Evolutionary conservation across 2,113 vertebrate species (phyloP).

Genomic region (Rhinoderma darwinii): DNA sequence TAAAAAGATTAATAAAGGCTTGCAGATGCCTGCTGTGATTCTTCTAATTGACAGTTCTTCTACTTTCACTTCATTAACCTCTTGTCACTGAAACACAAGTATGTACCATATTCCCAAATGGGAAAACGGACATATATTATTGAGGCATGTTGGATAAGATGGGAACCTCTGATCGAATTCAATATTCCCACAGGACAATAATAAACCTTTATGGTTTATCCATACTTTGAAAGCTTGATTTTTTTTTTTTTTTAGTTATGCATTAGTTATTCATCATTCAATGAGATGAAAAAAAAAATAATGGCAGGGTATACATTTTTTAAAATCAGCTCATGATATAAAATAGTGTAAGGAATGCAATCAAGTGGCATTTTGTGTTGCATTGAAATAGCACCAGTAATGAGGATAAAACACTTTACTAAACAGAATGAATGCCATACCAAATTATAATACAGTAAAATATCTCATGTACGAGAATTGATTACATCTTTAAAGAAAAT

Average conservation of each 20-base stretch:
- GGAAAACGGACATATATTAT: conserved; percentile 4
- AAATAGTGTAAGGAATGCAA: background rate
- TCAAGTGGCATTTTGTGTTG: background rate
- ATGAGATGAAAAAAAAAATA: background rate
- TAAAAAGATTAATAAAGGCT: background rate
- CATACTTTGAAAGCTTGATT: conserved; percentile 4
- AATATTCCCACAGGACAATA: conserved; percentile 27
- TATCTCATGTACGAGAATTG: too few relatives aligned
- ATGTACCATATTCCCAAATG: conserved; percentile 25
- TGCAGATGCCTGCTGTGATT: conserved; percentile 26
- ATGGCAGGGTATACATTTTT: background rate
- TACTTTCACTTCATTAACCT: conserved; percentile 31
- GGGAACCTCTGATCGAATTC: background rate
- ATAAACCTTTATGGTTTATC: background rate
- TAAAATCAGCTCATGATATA: background rate
- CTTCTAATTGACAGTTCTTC: conserved; percentile 39
- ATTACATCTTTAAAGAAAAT: too few relatives aligned
- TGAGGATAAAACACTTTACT: too few relatives aligned
- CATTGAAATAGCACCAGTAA: background rate
- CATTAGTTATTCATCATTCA: background rate
- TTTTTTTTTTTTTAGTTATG: background rate
- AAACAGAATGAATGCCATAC: too few relatives aligned
- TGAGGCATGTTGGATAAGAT: conserved; percentile 9
- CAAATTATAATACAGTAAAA: too few relatives aligned
- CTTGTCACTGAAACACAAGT: conserved; percentile 23